Evolutionary conservation across 2,113 vertebrate genomes (phyloP).

Genomic region (Polypterus senegalus): DNA sequence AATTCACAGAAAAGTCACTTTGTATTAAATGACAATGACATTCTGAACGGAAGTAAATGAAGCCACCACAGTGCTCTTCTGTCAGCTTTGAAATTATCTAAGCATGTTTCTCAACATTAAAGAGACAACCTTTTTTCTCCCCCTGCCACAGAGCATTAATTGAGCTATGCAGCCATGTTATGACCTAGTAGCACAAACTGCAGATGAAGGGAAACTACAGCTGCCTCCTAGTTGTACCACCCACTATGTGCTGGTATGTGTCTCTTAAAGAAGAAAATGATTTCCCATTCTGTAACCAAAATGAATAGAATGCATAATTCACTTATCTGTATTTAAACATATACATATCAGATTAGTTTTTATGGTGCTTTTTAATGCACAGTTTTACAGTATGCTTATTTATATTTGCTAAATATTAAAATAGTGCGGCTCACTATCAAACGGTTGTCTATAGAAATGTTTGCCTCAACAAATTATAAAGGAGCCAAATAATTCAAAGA

Average conservation of each 20-base stretch:
- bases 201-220: slow-evolving; percentile 19
- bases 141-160: slow-evolving; percentile 56
- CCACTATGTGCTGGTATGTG: not conserved
- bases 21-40: slow-evolving; percentile 50
- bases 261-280: too few relatives aligned
- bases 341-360: too few relatives aligned
- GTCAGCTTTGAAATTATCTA: slow-evolving; percentile 69
- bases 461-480: too few relatives aligned
- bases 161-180: slow-evolving; percentile 45
- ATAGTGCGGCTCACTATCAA: too few relatives aligned
- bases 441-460: too few relatives aligned
- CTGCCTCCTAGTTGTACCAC: slow-evolving; percentile 3
- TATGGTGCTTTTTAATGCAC: too few relatives aligned
- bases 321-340: too few relatives aligned
- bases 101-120: slow-evolving; percentile 56
- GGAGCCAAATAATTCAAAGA: too few relatives aligned
- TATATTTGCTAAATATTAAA: too few relatives aligned
- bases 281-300: too few relatives aligned
- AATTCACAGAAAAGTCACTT: slow-evolving; percentile 34
- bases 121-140: slow-evolving; percentile 42
- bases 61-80: slow-evolving; percentile 59
- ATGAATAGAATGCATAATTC: too few relatives aligned
- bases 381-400: too few relatives aligned
- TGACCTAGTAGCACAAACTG: slow-evolving; percentile 28
- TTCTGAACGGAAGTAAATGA: slow-evolving; percentile 57